Percentiles rank a stretch among this genome's conserved stretches.
Evolutionary conservation across 1,140 invertebrate species (phyloP).

Genomic region (Penaeus chinensis): DNA sequence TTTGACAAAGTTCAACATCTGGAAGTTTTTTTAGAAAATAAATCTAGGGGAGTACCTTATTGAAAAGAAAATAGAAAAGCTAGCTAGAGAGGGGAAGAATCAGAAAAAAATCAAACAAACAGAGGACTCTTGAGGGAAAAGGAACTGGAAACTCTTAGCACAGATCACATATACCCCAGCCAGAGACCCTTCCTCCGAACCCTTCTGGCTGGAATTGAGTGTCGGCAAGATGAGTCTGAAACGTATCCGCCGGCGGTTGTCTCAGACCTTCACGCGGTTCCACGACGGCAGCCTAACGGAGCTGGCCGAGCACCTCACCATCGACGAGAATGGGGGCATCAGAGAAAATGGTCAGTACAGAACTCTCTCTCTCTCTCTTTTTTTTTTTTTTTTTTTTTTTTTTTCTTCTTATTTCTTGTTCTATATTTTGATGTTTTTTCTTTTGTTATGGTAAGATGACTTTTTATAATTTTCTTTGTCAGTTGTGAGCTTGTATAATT

Average conservation of each 20-base stretch:
- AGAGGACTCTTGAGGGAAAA: too few species aligned
- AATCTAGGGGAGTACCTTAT: too few species aligned
- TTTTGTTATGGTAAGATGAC: neutral
- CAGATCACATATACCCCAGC: neutral
- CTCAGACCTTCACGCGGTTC: constrained; percentile 69
- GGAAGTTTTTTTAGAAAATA: too few species aligned
- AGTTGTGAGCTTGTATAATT: neutral
- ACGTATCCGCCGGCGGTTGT: constrained; percentile 70
- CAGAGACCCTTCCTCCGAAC: neutral
- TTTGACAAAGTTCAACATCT: too few species aligned
- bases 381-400: neutral
- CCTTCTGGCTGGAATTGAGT: neutral
- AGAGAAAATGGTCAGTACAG: constrained; percentile 68
- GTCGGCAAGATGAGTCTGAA: constrained; percentile 68
- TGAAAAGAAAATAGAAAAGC: too few species aligned
- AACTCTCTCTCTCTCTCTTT: neutral
- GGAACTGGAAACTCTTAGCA: neutral
- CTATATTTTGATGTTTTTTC: neutral
- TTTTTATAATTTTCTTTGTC: neutral
- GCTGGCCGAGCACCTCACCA: constrained; percentile 70
- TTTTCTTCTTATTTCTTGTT: neutral
- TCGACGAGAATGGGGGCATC: constrained; percentile 68
- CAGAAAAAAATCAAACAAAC: too few species aligned
- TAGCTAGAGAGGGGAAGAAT: too few species aligned
- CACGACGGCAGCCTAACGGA: constrained; percentile 71